A percentile compares a stretch with the other conserved stretches of the same genome.
phyloP scores from a whole-genome alignment of 2,797 vertebrate species.

The Ammospiza maritima region DNA sequence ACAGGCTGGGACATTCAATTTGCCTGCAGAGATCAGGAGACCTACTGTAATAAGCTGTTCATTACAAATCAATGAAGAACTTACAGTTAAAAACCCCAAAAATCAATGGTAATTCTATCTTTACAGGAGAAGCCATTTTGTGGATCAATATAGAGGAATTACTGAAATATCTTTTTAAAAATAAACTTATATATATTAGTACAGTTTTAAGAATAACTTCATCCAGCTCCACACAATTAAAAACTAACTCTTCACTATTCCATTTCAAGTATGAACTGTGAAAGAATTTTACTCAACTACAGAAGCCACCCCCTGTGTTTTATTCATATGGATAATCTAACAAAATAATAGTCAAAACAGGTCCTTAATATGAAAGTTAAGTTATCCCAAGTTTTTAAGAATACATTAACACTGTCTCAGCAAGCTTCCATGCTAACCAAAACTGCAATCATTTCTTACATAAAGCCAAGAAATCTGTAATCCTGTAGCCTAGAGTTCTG shows the following conservation, averaged over 20 bases:
- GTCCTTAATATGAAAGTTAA: background rate
- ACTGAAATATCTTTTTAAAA: background rate
- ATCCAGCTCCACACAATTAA: background rate
- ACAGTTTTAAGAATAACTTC: background rate
- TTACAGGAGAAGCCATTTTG: background rate
- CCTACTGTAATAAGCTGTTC: background rate
- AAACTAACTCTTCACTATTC: background rate
- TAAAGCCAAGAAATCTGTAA: background rate
- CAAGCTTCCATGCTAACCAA: background rate
- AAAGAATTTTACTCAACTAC: background rate
- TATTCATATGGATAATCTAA: background rate
- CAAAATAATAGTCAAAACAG: background rate
- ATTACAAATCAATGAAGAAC: background rate
- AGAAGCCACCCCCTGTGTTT: background rate
- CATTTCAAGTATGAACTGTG: background rate
- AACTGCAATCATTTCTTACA: background rate
- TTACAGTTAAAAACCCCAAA: background rate
- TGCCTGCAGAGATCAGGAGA: background rate
- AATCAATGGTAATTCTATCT: background rate
- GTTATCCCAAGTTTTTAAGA: background rate
- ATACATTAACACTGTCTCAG: background rate
- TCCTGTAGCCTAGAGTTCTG: background rate
- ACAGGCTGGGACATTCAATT: rapidly evolving
- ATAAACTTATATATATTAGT: background rate
- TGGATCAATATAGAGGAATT: background rate